phyloP scores from a whole-genome alignment of 2,888 invertebrate genomes.

The Caenorhabditis afra region DNA sequence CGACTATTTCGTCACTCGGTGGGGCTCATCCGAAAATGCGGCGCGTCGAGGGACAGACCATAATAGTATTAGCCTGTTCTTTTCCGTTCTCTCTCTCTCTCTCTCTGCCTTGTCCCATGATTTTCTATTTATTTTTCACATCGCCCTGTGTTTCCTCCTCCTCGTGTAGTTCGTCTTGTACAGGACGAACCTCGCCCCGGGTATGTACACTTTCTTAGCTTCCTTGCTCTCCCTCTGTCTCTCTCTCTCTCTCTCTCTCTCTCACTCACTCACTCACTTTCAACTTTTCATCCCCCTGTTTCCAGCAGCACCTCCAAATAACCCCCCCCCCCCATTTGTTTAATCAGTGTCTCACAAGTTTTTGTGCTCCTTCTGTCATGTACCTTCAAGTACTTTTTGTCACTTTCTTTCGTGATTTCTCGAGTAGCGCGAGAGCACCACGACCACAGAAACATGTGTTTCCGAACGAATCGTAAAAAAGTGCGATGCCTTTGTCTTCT shows the following conservation, averaged over 20 bases:
- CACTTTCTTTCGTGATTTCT: constrained; percentile 28
- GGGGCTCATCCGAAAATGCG: no score
- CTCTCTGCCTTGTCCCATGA: constrained; percentile 29
- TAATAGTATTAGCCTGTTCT: constrained; percentile 39
- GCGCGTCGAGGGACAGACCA: no score
- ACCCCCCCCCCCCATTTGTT: not conserved
- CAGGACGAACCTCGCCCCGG: not conserved
- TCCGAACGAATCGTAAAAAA: constrained; percentile 8
- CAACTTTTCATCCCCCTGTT: constrained; percentile 21
- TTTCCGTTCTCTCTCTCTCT: constrained; percentile 19
- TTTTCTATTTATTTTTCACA: constrained; percentile 52
- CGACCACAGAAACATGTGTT: constrained; percentile 20
- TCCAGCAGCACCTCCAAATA: no score
- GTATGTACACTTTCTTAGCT: constrained; percentile 1
- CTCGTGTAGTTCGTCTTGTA: constrained; percentile 25
- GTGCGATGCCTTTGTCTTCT: not conserved
- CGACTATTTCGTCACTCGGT: no score
- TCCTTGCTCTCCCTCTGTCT: constrained; percentile 5
- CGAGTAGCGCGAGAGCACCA: constrained; percentile 5
- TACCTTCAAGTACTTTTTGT: constrained; percentile 30
- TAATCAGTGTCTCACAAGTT: constrained; percentile 29
- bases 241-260: not conserved
- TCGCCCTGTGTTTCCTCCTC: constrained; percentile 16
- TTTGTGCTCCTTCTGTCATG: constrained; percentile 30
- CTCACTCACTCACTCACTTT: constrained; percentile 6